phyloP scores from a whole-genome alignment of 2,888 invertebrate genomes.

The Xestia c-nigrum region DNA sequence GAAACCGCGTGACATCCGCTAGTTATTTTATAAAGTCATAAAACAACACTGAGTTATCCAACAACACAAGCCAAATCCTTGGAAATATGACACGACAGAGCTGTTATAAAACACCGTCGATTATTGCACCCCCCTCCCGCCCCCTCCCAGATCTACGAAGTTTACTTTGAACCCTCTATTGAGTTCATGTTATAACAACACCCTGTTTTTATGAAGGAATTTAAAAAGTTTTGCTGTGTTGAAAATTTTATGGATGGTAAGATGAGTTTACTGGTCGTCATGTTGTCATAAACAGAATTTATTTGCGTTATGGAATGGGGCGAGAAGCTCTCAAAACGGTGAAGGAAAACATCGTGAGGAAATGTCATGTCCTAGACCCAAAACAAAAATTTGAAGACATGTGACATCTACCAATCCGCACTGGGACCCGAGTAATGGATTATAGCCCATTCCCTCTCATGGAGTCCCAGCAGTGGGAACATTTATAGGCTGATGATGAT shows the following conservation, averaged over 20 bases:
- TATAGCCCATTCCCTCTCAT: no score
- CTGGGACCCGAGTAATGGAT: no score
- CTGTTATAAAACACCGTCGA: conserved; percentile 35
- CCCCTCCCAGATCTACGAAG: conserved; percentile 57
- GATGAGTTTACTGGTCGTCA: background rate
- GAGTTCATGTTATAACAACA: conserved; percentile 60
- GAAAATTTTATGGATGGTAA: conserved; percentile 48
- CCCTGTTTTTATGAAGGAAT: conserved; percentile 62
- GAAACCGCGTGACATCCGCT: no score
- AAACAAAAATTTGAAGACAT: no score
- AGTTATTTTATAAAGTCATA: background rate
- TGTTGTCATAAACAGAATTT: background rate
- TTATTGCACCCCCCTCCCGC: conserved; percentile 41
- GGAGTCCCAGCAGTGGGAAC: no score
- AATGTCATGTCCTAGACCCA: no score
- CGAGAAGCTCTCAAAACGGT: no score
- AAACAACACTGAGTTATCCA: conserved; percentile 7
- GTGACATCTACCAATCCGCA: no score
- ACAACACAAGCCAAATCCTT: conserved; percentile 6
- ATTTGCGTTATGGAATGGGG: no score
- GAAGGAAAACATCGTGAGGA: no score
- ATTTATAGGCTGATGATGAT: no score
- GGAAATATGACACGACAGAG: conserved; percentile 26
- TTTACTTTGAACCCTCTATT: conserved; percentile 57
- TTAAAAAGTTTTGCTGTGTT: conserved; percentile 65